Base-by-base conservation (phyloP, 2,888 invertebrate species). In the Deroplatys truncata region DNA sequence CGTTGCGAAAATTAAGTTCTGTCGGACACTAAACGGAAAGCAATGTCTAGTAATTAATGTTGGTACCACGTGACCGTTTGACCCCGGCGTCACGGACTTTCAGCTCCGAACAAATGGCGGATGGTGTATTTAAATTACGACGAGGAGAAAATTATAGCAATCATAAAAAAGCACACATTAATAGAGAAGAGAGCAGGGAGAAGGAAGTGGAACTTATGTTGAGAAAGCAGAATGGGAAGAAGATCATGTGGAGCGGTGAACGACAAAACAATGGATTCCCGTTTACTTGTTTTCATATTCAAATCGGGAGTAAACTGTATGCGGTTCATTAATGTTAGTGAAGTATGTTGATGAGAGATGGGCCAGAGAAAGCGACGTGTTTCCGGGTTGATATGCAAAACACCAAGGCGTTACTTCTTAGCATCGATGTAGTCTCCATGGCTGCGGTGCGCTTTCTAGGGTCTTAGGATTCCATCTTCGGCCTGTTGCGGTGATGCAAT, bases 91-190 rank as follows among this genome's bases (percentile, higher is more conserved):
- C 92, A 93, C 92, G 93, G 92, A 31, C 31, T 92, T 72, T 92
- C 92, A 92, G 92, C 91, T 92, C 91, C 91, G 92, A 93, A 93
- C 93, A 93, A 93, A 93, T 93, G 92, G 92, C 93, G 93, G 93
- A 93, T 89, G 89, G 83, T 72, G 88, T 88, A 82, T 88, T 89
- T 88, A 82, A 87, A 87, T 82, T 35, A 83, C 35, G 82, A 83
- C 83, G n/a, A 16, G 85, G 82, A 89, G 72, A 89, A 85, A 49
- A 29, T 35, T 89, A 83, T 89, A 10, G 85, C 43, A 49, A 85
- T 89, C 89, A 86, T 89, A 89, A 89, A 72, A 31, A 72, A 72
- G 56, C 56, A 72, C 84, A 87, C 87, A 89, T 87, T 84, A 86
- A 86, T 88, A 82, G 88, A 43, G 28, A 82, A 82, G 82, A 82